Evolutionary conservation across 2,113 vertebrate genomes (phyloP).

Genomic region (Salvelinus fontinalis): DNA sequence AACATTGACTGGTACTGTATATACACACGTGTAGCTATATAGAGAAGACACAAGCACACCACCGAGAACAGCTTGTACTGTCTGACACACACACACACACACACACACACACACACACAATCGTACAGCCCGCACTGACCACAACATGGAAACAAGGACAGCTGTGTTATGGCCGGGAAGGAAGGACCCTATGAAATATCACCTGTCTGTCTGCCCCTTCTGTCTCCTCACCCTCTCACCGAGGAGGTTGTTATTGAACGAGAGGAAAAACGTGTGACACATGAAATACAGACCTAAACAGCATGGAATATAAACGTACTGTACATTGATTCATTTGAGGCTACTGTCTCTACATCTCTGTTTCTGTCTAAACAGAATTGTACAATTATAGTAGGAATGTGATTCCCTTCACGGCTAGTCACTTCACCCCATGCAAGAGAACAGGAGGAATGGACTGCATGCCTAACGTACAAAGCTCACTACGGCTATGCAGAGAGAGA

Average conservation of each 20-base stretch:
- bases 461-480: conserved; percentile 51
- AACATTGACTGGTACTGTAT: too few species aligned
- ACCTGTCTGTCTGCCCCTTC: conserved; percentile 19
- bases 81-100: too few species aligned
- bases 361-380: conserved; percentile 25
- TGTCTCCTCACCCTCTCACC: conserved; percentile 3
- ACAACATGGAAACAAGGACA: conserved; percentile 30
- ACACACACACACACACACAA: too few species aligned
- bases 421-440: not conserved
- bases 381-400: conserved; percentile 46
- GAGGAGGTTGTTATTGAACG: too few species aligned
- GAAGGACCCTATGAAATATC: conserved; percentile 31
- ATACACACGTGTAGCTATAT: too few species aligned
- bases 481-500: conserved; percentile 34
- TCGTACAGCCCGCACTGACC: conserved; percentile 32
- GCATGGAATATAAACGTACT: not conserved
- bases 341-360: conserved; percentile 34
- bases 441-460: conserved; percentile 33
- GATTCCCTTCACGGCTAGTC: conserved; percentile 6
- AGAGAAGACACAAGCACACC: not conserved
- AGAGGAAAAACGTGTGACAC: not conserved
- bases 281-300: conserved; percentile 13
- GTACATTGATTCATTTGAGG: conserved; percentile 30
- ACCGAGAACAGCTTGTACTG: not conserved
- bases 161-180: conserved; percentile 49